Evolutionary conservation across 2,113 vertebrate genomes (phyloP), one percentile per base, ranked within the genome.

Genomic region (Peucedramus taeniatus): DNA sequence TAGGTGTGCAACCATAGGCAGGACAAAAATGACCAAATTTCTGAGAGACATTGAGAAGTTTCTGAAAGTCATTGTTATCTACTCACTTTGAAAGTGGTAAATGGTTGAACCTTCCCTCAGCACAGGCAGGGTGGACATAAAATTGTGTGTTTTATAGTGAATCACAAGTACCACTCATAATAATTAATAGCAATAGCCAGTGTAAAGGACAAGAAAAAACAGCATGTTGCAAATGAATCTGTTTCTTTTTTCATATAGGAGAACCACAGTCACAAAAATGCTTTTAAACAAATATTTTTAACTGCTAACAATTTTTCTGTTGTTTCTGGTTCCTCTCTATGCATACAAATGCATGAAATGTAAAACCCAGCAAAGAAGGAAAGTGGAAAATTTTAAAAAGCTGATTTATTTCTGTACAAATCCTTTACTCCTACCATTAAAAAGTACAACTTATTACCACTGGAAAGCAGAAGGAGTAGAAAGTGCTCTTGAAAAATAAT

Each of bases 401-500:
- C 47, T 68, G 82, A 91, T 96, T 94, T 93, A 94, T 92, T 95
- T 96, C 71, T 54, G 15, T 82, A 91, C 47, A 89, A 93, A 93
- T 39, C 59, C 80, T 79, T 94, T 92, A 83, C 53, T 96, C 82
- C 47, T 47, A 57, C 66, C 68, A 90, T 90, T 95, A 94, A 96
- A 89, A 95, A 94, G 51, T 92, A 91, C 50, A 93, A 93, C 83
- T 96, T 90, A 90, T 94, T 92, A 87, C 83, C 31, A 30, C 45
- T 70, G 74, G 95, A 90, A 94, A 93, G 66, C 2, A 1, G 39
- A 64, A 90, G 79, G 87, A 93, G 77, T 80, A 91, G 45, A 91
- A 94, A 82, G 65, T 61, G 57, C 87, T 96, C 83, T 94, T 92
- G 85, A 93, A 95, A 96, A 96, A 92, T 79, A 93, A 64, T 56